Conservation (phyloP, 2,888 invertebrate species). For the Agapostemon virescens region DNA sequence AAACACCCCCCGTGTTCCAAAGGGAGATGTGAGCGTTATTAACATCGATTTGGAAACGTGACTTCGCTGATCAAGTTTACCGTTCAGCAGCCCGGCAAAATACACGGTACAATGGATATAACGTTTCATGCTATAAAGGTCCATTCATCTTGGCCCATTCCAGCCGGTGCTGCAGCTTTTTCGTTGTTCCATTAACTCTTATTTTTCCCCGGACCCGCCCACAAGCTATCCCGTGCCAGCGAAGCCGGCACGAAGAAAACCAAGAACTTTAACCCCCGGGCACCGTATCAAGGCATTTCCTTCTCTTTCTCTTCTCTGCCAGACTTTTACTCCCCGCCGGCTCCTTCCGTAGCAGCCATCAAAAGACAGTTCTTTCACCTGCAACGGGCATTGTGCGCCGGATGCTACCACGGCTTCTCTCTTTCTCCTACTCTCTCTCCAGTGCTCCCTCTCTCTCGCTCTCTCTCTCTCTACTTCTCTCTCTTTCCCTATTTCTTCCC, state of each 20-base stretch:
- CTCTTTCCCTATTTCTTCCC: background rate
- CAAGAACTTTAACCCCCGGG: constrained; percentile 70
- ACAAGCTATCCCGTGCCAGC: constrained; percentile 63
- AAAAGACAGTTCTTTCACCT: constrained; percentile 62
- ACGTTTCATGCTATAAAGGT: constrained; percentile 56
- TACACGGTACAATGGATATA: constrained; percentile 60
- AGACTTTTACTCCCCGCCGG: constrained; percentile 42
- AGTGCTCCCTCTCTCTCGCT: background rate
- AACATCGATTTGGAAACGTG: constrained; percentile 51
- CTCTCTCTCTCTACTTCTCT: background rate
- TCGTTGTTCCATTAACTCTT: constrained; percentile 73
- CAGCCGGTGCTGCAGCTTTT: constrained; percentile 60
- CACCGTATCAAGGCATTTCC: constrained; percentile 63
- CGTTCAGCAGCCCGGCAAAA: constrained; percentile 30
- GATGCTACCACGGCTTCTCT: constrained; percentile 52
- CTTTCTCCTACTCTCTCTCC: background rate
- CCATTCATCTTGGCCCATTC: constrained; percentile 63
- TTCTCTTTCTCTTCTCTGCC: constrained; percentile 35
- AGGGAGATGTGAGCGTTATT: constrained; percentile 13
- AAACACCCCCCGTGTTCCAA: background rate
- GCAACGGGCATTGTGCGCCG: constrained; percentile 52
- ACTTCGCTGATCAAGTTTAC: constrained; percentile 17
- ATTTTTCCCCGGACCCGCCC: constrained; percentile 66
- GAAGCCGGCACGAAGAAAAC: constrained; percentile 57
- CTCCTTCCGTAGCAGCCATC: constrained; percentile 43